phyloP scores from a whole-genome alignment of 2,797 vertebrate genomes.

The Sebastes hopkinsi region DNA sequence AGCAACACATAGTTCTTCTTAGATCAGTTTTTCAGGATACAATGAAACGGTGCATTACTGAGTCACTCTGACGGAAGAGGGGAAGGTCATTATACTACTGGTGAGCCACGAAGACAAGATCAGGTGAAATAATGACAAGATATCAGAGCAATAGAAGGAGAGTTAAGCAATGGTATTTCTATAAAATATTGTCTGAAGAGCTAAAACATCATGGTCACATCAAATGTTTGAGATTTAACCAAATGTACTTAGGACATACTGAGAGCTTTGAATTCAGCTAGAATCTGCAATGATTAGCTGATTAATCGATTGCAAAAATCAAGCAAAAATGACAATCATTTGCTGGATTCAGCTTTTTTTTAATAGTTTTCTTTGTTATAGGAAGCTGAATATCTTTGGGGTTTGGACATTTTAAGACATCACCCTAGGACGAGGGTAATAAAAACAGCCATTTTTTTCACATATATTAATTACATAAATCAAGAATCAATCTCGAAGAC shows the following conservation, averaged over 20 bases:
- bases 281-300: not conserved
- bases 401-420: not conserved
- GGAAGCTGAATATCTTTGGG: not conserved
- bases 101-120: not conserved
- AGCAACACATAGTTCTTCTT: not conserved
- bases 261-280: not conserved
- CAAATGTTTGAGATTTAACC: not conserved
- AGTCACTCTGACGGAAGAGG: not conserved
- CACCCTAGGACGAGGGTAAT: not conserved
- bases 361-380: not conserved
- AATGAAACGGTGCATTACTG: not conserved
- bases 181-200: conserved; percentile 2
- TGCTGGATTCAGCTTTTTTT: not conserved
- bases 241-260: not conserved
- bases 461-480: not conserved
- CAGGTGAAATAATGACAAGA: not conserved
- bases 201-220: not conserved
- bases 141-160: not conserved
- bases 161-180: not conserved
- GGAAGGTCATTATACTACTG: not conserved
- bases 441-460: not conserved
- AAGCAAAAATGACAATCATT: not conserved
- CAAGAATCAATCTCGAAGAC: not conserved
- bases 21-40: not conserved
- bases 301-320: not conserved